phyloP scores from a whole-genome alignment of 2,797 vertebrate species.

The Anguilla anguilla region DNA sequence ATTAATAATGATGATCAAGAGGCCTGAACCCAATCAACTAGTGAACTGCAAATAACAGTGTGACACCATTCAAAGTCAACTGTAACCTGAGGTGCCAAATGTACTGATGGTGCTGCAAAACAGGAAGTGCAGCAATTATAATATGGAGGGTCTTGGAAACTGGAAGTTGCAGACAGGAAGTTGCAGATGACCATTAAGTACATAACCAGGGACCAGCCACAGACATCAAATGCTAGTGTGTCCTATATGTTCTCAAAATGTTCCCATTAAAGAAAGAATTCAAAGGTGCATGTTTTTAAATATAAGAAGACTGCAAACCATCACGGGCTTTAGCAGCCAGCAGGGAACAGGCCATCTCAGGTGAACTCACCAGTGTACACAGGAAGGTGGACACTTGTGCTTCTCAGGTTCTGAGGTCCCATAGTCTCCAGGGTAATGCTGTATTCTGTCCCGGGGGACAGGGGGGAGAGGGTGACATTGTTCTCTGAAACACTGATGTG shows the following conservation, averaged over 20 bases:
- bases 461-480: slow-evolving; percentile 2
- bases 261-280: too few species aligned
- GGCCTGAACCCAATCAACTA: too few species aligned
- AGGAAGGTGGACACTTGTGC: neutral
- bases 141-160: too few species aligned
- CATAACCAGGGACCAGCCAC: neutral
- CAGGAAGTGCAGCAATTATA: too few species aligned
- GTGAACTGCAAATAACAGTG: neutral
- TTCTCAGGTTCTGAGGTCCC: slow-evolving; percentile 52
- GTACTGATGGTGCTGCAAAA: too few species aligned
- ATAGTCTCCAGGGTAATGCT: slow-evolving; percentile 52
- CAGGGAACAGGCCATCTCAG: slow-evolving; percentile 6
- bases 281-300: neutral
- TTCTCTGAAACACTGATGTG: rapidly evolving
- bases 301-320: neutral
- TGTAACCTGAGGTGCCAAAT: too few species aligned
- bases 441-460: slow-evolving; percentile 59
- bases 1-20: too few species aligned
- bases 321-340: neutral
- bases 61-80: neutral
- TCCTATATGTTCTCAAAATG: neutral
- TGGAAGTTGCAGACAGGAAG: too few species aligned
- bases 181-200: too few species aligned
- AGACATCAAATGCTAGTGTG: neutral
- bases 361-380: slow-evolving; percentile 51